Percentiles rank a stretch among this genome's conserved stretches.
phyloP scores from a whole-genome alignment of 2,113 vertebrate genomes.

The Apodemus sylvaticus region DNA sequence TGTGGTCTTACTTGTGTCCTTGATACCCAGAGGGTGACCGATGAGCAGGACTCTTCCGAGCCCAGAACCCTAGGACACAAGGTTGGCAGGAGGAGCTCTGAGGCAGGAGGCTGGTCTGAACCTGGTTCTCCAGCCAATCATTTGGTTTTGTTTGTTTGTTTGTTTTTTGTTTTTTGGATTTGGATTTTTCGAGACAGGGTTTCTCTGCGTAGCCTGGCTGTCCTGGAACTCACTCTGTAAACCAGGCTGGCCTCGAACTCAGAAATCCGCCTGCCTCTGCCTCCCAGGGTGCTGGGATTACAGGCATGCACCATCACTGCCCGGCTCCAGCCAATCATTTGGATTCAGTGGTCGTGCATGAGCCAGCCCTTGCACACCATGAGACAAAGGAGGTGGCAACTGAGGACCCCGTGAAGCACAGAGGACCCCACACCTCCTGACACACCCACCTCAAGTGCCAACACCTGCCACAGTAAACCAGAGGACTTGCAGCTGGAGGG shows the following conservation, averaged over 20 bases:
- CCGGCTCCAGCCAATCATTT: not conserved
- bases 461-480: not conserved
- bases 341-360: not conserved
- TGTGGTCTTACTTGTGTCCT: not conserved
- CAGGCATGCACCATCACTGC: too few relatives aligned
- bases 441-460: not conserved
- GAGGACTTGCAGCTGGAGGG: not conserved
- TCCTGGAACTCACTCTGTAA: too few relatives aligned
- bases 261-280: too few relatives aligned
- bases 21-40: not conserved
- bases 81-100: not conserved
- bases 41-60: not conserved
- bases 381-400: fast-evolving
- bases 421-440: not conserved
- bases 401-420: not conserved
- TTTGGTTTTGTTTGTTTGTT: too few relatives aligned
- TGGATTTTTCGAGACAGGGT: too few relatives aligned
- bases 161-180: too few relatives aligned
- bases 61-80: fast-evolving
- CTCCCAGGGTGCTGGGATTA: too few relatives aligned
- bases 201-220: too few relatives aligned
- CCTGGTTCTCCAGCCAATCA: not conserved
- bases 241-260: too few relatives aligned
- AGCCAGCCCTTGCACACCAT: fast-evolving
- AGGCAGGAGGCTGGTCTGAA: not conserved